phyloP scores from a whole-genome alignment of 1,140 invertebrate species.

The Drosophila cardini region DNA sequence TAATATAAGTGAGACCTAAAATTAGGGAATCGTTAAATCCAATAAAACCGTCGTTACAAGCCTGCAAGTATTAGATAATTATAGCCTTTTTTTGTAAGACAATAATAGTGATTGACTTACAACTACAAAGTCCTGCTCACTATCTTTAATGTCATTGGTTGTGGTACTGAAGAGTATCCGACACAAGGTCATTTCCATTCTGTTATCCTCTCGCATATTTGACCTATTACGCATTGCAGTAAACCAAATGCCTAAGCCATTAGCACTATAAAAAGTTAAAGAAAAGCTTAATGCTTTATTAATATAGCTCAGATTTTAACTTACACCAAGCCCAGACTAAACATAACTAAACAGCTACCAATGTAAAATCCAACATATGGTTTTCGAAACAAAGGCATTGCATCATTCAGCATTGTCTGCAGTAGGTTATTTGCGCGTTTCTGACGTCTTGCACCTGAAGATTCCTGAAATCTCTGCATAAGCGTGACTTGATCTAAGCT shows the following conservation, averaged over 20 bases:
- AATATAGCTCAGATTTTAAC: conserved; percentile 25
- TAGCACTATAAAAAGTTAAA: conserved; percentile 26
- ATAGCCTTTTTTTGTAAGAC: too few species aligned
- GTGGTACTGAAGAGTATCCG: conserved; percentile 43
- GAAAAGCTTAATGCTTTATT: too few species aligned
- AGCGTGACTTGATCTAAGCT: conserved; percentile 46
- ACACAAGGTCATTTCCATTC: conserved; percentile 47
- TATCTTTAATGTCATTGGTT: conserved; percentile 24
- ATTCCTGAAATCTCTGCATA: conserved; percentile 39
- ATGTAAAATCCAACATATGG: conserved; percentile 51
- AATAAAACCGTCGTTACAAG: conserved; percentile 52
- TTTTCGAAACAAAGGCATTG: conserved; percentile 64
- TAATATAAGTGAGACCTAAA: conserved; percentile 46
- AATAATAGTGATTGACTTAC: conserved; percentile 1
- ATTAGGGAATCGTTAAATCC: conserved; percentile 61
- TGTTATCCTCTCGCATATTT: conserved; percentile 57
- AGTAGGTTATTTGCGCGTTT: conserved; percentile 30
- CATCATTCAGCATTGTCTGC: conserved; percentile 51
- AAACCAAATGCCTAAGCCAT: conserved; percentile 62
- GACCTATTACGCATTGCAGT: conserved; percentile 60
- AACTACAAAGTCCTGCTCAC: conserved; percentile 40
- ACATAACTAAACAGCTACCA: conserved; percentile 59
- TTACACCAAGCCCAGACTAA: conserved; percentile 59
- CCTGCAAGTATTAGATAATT: conserved; percentile 8
- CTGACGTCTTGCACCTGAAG: neutral